These are phyloP conservation scores for Cylas formicarius DNA, from an alignment of 1,140 invertebrate species.

Conservation along the genomic window DNA sequence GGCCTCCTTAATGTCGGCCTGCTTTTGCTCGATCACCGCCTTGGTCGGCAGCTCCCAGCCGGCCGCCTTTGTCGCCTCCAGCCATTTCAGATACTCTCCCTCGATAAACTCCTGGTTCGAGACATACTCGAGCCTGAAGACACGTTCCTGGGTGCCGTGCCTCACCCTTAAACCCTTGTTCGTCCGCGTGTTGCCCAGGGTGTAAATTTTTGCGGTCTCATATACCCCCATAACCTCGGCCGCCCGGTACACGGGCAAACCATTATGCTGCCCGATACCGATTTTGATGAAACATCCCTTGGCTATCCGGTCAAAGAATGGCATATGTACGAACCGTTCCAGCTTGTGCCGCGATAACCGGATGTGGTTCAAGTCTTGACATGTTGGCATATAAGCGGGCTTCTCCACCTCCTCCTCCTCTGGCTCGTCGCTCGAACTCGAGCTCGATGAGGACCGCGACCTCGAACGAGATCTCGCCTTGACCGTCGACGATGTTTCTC, in stretches of 20 bases:
- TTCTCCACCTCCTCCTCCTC: slow-evolving; percentile 36
- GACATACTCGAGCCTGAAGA: slow-evolving; percentile 95
- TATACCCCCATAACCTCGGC: slow-evolving; percentile 92
- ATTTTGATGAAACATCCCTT: slow-evolving; percentile 93
- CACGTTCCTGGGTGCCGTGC: slow-evolving; percentile 84
- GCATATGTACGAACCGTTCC: slow-evolving; percentile 91
- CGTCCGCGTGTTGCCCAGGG: slow-evolving; percentile 81
- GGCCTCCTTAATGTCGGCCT: slow-evolving; percentile 83
- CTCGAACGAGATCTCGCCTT: slow-evolving; percentile 27
- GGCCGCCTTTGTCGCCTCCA: slow-evolving; percentile 69
- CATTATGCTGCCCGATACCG: slow-evolving; percentile 85
- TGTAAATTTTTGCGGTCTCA: slow-evolving; percentile 92
- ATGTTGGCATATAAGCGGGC: slow-evolving; percentile 43
- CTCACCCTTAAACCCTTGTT: slow-evolving; percentile 77
- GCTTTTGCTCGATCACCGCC: slow-evolving; percentile 78
- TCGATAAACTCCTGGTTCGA: slow-evolving; percentile 95
- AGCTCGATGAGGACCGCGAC: slow-evolving; percentile 45
- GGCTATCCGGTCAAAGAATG: slow-evolving; percentile 87
- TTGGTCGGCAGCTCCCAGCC: slow-evolving; percentile 74
- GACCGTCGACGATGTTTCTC: slow-evolving; percentile 26
- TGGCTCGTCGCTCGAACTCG: slow-evolving; percentile 44
- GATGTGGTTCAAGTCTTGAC: slow-evolving; percentile 82
- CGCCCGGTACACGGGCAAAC: slow-evolving; percentile 85
- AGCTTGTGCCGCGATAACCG: slow-evolving; percentile 83
- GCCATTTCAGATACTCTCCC: slow-evolving; percentile 90